Evolutionary conservation across 2,113 vertebrate species (phyloP).

Genomic region (Gymnorhina tibicen): DNA sequence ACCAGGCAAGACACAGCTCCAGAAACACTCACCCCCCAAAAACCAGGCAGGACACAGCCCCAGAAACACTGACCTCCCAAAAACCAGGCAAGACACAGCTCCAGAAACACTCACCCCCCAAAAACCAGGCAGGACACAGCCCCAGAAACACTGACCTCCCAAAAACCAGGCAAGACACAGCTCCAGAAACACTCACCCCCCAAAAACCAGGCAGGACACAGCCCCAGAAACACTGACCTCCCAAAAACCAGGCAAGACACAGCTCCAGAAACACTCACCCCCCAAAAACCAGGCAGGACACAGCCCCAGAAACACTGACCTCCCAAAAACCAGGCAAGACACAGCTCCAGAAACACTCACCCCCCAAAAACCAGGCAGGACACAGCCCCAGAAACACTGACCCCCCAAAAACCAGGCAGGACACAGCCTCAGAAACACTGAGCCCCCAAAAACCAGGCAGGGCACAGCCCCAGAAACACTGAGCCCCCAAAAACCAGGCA

Average conservation of each 20-base stretch:
- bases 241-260: background rate
- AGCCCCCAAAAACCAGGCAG: background rate
- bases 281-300: background rate
- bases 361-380: background rate
- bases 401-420: background rate
- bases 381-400: background rate
- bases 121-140: background rate
- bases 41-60: background rate
- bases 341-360: background rate
- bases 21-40: background rate
- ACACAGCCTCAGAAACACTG: background rate
- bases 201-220: background rate
- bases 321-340: background rate
- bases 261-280: background rate
- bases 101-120: background rate
- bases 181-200: background rate
- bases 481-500: background rate
- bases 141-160: too few relatives aligned
- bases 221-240: too few relatives aligned
- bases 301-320: too few relatives aligned
- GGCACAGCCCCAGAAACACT: background rate
- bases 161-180: background rate
- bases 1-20: background rate
- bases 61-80: too few relatives aligned
- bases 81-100: background rate